Evolutionary conservation across 2,113 vertebrate genomes (phyloP).

Genomic region (Stegastes partitus): DNA sequence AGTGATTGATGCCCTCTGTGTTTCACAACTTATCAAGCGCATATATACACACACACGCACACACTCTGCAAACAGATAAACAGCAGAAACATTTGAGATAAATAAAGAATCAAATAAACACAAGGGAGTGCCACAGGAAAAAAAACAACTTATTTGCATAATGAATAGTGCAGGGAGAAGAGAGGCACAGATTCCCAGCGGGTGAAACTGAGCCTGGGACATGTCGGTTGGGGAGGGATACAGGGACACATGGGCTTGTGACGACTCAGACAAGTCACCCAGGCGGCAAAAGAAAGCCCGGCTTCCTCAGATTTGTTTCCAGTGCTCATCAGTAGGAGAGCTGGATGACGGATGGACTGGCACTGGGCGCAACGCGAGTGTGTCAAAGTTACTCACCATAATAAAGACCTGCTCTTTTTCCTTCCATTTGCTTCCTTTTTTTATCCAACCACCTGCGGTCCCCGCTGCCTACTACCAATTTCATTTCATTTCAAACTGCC

Average conservation of each 20-base stretch:
- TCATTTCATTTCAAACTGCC: constrained; percentile 50
- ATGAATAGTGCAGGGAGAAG: constrained; percentile 69
- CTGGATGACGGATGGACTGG: constrained; percentile 82
- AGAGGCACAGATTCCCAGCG: constrained; percentile 68
- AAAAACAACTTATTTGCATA: constrained; percentile 63
- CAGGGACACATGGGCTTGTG: constrained; percentile 64
- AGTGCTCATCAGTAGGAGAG: constrained; percentile 80
- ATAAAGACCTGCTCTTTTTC: constrained; percentile 74
- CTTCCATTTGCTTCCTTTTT: constrained; percentile 40
- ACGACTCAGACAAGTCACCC: constrained; percentile 77
- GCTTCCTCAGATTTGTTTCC: constrained; percentile 80
- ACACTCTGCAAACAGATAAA: constrained; percentile 64
- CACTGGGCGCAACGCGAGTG: constrained; percentile 71
- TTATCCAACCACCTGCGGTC: constrained; percentile 52
- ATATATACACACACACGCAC: constrained; percentile 36
- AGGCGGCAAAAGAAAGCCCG: constrained; percentile 78
- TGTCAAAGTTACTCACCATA: constrained; percentile 79
- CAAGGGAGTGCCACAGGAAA: constrained; percentile 52
- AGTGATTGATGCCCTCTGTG: constrained; percentile 88
- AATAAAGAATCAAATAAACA: constrained; percentile 77
- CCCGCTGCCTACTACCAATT: constrained; percentile 46
- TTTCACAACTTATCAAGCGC: constrained; percentile 73
- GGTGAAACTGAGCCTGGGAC: constrained; percentile 61
- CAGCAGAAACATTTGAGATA: constrained; percentile 74
- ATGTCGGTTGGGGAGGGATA: constrained; percentile 49